phyloP scores from a whole-genome alignment of 37 sponge, comb jelly and placozoan species.

The Eunapius fragilis region DNA sequence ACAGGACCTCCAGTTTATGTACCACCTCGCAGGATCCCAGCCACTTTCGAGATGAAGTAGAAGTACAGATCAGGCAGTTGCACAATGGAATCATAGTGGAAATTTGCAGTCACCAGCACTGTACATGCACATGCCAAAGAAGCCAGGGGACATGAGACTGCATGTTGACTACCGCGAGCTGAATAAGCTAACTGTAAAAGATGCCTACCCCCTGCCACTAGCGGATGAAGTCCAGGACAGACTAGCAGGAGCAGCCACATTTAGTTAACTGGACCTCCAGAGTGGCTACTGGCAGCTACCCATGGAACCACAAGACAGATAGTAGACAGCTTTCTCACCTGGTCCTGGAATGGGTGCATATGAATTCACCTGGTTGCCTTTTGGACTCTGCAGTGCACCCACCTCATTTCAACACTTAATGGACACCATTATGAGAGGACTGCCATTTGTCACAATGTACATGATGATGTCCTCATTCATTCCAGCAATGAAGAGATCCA shows the following conservation, averaged over 20 bases:
- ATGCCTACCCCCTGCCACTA: conserved; percentile 68
- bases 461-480: conserved; percentile 52
- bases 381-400: conserved; percentile 57
- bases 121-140: conserved; percentile 56
- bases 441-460: conserved; percentile 29
- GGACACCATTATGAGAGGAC: conserved; percentile 26
- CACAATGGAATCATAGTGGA: conserved; percentile 60
- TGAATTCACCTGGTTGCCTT: conserved; percentile 51
- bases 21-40: conserved; percentile 56
- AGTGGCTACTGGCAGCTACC: conserved; percentile 75
- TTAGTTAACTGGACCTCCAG: conserved; percentile 55
- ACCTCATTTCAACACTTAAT: conserved; percentile 62
- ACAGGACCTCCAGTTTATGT: too few species aligned
- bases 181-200: conserved; percentile 56
- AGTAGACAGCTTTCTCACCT: conserved; percentile 59
- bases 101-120: conserved; percentile 69
- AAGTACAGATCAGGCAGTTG: conserved; percentile 43
- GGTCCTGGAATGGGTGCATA: conserved; percentile 69
- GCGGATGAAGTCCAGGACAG: conserved; percentile 43
- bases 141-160: conserved; percentile 52
- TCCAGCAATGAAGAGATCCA: conserved; percentile 17
- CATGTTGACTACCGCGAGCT: conserved; percentile 59
- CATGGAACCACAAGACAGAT: conserved; percentile 31
- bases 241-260: conserved; percentile 42
- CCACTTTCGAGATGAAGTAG: conserved; percentile 61